Evolutionary conservation across 2,797 vertebrate species (phyloP).

Genomic region (Pelodytes ibericus): DNA sequence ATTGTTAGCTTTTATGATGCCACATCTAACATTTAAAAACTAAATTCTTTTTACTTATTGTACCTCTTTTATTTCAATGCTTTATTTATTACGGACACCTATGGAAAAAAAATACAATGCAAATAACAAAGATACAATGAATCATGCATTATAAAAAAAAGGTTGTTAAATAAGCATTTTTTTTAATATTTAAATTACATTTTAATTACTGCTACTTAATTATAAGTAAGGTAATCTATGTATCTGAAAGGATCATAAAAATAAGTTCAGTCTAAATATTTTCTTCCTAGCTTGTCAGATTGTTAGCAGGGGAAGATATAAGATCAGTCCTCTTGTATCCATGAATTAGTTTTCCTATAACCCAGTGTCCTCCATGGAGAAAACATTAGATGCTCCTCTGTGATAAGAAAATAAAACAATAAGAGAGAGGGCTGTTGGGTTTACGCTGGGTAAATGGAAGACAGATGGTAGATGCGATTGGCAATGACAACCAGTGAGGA

Average conservation of each 20-base stretch:
- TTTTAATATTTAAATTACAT: too few species aligned
- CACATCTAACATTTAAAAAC: too few species aligned
- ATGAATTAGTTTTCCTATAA: slow-evolving; percentile 10
- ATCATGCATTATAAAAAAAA: too few species aligned
- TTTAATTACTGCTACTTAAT: too few species aligned
- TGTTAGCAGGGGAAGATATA: neutral
- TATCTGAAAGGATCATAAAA: neutral
- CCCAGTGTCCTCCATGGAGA: slow-evolving; percentile 32
- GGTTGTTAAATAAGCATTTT: too few species aligned
- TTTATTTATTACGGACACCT: too few species aligned
- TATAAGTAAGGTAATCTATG: too few species aligned
- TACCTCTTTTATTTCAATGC: too few species aligned
- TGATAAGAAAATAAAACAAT: slow-evolving; percentile 69
- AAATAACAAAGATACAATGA: too few species aligned
- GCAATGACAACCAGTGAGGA: slow-evolving; percentile 73
- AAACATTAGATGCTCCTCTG: slow-evolving; percentile 65
- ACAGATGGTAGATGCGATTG: slow-evolving; percentile 76
- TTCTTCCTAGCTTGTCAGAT: slow-evolving; percentile 5
- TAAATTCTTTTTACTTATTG: too few species aligned
- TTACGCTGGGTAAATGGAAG: slow-evolving; percentile 70
- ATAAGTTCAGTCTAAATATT: slow-evolving; percentile 1
- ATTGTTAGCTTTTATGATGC: too few species aligned
- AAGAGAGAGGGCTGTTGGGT: slow-evolving; percentile 66
- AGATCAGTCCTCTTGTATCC: neutral
- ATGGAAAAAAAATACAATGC: too few species aligned